Percentiles rank a stretch among this genome's conserved stretches.
Conservation (phyloP, 2,797 vertebrate species). For the Eulemur albifrons region DNA sequence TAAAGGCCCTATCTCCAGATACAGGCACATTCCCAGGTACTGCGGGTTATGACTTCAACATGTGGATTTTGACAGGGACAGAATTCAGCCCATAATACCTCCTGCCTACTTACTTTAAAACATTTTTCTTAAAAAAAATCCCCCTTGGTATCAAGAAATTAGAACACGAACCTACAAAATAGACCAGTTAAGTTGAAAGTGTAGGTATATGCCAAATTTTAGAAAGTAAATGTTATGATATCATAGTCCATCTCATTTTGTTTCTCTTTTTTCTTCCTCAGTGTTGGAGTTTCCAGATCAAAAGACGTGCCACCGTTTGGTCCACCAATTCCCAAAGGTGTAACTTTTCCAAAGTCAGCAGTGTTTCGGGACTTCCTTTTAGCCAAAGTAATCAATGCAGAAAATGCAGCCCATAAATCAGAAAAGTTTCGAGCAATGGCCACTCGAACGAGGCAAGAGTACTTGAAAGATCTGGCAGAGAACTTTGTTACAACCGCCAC, state of each 20-base stretch:
- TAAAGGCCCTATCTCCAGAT: not conserved
- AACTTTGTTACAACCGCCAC: conserved; percentile 96
- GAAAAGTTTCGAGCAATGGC: conserved; percentile 99
- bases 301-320: conserved; percentile 98
- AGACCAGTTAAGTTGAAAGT: not conserved
- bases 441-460: conserved; percentile 96
- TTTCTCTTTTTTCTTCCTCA: conserved; percentile 74
- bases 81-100: not conserved
- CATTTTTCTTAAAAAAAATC: not conserved
- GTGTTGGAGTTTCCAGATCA: conserved; percentile 96
- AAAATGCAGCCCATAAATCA: conserved; percentile 97
- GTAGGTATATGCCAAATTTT: fast-evolving
- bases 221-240: not conserved
- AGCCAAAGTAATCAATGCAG: conserved; percentile 98
- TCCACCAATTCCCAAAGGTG: conserved; percentile 97
- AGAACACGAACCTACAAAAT: not conserved
- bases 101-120: not conserved
- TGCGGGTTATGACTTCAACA: not conserved
- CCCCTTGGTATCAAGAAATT: not conserved
- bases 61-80: not conserved
- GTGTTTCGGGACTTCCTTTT: conserved; percentile 99
- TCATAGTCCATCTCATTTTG: not conserved
- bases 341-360: conserved; percentile 98
- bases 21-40: not conserved
- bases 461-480: conserved; percentile 97